Conservation (phyloP, 2,797 vertebrate species). For the Megaceryle alcyon region DNA sequence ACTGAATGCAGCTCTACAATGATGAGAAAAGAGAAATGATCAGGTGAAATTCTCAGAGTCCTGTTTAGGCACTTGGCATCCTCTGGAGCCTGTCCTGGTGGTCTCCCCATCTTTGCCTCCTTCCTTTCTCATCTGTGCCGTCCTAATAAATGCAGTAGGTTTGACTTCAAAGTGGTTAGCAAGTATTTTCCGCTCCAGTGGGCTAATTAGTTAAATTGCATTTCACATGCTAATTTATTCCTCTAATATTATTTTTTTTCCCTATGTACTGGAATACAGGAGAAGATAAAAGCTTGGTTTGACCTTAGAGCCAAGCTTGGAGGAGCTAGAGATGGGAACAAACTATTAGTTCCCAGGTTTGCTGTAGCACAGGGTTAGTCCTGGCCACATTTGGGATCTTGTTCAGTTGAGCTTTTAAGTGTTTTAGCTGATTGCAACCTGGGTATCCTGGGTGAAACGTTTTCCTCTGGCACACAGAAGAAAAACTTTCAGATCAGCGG, state of each 20-base stretch:
- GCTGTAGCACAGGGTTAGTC: not conserved
- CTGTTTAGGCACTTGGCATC: not conserved
- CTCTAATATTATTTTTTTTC: slow-evolving; percentile 3
- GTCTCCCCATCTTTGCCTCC: not conserved
- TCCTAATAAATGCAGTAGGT: not conserved
- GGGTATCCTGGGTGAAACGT: not conserved
- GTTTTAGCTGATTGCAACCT: not conserved
- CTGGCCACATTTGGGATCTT: not conserved
- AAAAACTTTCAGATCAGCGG: not conserved
- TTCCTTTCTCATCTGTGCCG: not conserved
- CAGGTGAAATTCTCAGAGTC: not conserved
- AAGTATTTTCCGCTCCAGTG: slow-evolving; percentile 53
- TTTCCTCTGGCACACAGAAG: not conserved
- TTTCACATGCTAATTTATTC: slow-evolving; percentile 69
- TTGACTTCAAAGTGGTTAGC: slow-evolving; percentile 56
- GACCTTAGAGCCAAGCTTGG: slow-evolving; percentile 36
- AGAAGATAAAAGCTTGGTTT: slow-evolving; percentile 47
- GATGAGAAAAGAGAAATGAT: not conserved
- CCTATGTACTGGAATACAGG: not conserved
- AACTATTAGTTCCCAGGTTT: not conserved
- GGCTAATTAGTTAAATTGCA: slow-evolving; percentile 67
- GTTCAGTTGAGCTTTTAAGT: not conserved
- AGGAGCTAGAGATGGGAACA: slow-evolving; percentile 17
- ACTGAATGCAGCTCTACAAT: not conserved
- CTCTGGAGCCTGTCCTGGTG: not conserved